These are phyloP conservation scores for Theodoxus fluviatilis DNA, from an alignment of 2,888 invertebrate genomes.

Conservation along the genomic window DNA sequence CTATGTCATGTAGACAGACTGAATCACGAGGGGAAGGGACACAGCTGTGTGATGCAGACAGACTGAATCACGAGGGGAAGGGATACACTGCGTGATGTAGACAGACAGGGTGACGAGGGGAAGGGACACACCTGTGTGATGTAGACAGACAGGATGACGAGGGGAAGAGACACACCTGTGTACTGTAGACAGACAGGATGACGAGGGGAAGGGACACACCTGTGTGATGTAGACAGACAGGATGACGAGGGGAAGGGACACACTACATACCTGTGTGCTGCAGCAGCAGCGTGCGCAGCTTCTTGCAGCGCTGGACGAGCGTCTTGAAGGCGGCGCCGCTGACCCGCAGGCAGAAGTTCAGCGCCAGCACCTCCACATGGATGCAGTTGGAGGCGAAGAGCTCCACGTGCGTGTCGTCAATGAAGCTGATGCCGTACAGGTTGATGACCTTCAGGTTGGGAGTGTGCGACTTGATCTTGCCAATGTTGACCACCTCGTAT, in stretches of 20 bases:
- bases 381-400: slow-evolving; percentile 90
- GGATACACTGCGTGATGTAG: no score
- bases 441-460: slow-evolving; percentile 97
- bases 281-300: slow-evolving; percentile 90
- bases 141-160: not conserved
- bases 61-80: no score
- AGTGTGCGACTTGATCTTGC: slow-evolving; percentile 96
- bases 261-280: slow-evolving; percentile 86
- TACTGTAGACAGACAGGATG: not conserved
- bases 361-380: slow-evolving; percentile 93
- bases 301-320: slow-evolving; percentile 88
- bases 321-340: slow-evolving; percentile 95
- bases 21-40: no score
- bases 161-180: not conserved
- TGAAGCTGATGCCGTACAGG: slow-evolving; percentile 96
- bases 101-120: no score
- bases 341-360: slow-evolving; percentile 96
- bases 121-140: no score
- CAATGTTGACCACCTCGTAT: slow-evolving; percentile 83
- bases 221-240: not conserved
- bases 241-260: no score
- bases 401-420: slow-evolving; percentile 98
- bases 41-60: no score
- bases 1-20: no score
- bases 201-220: not conserved